Conservation (phyloP, 2,797 vertebrate species). For the Hemitrygon akajei region DNA sequence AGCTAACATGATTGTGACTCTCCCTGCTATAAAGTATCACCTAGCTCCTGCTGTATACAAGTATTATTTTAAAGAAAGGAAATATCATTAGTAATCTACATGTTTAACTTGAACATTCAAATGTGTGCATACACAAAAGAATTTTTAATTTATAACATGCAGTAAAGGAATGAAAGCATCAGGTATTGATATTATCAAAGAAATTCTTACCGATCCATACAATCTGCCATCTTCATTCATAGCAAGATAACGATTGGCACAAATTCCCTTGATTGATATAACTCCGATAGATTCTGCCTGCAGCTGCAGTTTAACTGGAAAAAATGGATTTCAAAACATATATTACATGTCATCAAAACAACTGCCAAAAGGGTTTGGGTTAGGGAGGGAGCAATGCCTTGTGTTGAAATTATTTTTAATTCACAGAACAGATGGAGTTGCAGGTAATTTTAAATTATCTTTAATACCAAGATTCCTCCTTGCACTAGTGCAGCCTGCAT, state of each 20-base stretch:
- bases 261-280: conserved; percentile 87
- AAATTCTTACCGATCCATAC: conserved; percentile 74
- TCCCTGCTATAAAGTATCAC: not conserved
- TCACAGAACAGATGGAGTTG: too few species aligned
- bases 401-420: not conserved
- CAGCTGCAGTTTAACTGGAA: conserved; percentile 83
- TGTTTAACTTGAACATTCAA: not conserved
- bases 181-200: not conserved
- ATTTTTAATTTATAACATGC: not conserved
- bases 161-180: not conserved
- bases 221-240: conserved; percentile 91
- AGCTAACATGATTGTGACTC: not conserved
- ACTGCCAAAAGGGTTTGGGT: not conserved
- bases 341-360: not conserved
- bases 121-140: not conserved
- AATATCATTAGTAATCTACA: not conserved
- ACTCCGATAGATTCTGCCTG: conserved; percentile 90
- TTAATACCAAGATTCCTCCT: too few species aligned
- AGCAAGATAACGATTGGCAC: conserved; percentile 86
- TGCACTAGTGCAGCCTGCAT: too few species aligned
- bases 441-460: too few species aligned
- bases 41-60: too few species aligned
- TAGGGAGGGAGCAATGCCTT: not conserved
- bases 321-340: conserved; percentile 17
- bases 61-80: not conserved